Conservation (phyloP, 1,140 invertebrate species). For the Microplitis demolitor region DNA sequence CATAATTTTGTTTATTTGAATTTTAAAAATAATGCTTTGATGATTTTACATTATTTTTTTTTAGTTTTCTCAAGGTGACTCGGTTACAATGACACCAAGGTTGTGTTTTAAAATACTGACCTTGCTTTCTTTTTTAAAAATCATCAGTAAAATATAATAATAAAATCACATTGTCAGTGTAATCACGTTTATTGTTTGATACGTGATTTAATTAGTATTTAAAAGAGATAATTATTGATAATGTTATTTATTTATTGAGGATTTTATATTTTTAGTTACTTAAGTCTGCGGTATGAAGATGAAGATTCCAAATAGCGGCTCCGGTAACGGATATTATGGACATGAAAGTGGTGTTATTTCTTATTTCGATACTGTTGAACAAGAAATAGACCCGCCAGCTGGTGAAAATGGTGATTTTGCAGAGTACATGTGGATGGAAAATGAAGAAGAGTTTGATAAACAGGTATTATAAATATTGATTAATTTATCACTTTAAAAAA, state of each 20-base stretch:
- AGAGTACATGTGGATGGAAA: slow-evolving; percentile 91
- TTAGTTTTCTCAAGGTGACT: slow-evolving; percentile 23
- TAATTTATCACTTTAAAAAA: not conserved
- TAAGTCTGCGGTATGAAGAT: slow-evolving; percentile 60
- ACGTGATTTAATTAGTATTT: not conserved
- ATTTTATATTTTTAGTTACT: slow-evolving; percentile 28
- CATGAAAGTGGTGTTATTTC: slow-evolving; percentile 60
- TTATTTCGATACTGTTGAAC: slow-evolving; percentile 56
- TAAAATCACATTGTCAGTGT: not conserved
- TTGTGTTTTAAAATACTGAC: not conserved
- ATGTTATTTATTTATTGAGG: not conserved
- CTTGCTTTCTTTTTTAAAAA: not conserved
- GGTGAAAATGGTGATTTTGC: slow-evolving; percentile 75
- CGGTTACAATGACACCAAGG: slow-evolving; percentile 15
- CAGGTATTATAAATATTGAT: slow-evolving; percentile 62
- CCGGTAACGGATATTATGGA: slow-evolving; percentile 63
- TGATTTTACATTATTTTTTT: slow-evolving; percentile 3
- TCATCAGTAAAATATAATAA: too few relatives aligned
- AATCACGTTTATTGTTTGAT: not conserved
- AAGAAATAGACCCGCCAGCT: slow-evolving; percentile 63
- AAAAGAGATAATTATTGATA: not conserved
- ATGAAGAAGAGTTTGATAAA: slow-evolving; percentile 87
- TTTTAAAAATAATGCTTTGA: not conserved
- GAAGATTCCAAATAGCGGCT: slow-evolving; percentile 63
- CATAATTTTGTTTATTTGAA: too few relatives aligned